These are phyloP conservation scores for Spilogale gracilis DNA, from an alignment of 2,113 vertebrate genomes.

Conservation along the genomic window DNA sequence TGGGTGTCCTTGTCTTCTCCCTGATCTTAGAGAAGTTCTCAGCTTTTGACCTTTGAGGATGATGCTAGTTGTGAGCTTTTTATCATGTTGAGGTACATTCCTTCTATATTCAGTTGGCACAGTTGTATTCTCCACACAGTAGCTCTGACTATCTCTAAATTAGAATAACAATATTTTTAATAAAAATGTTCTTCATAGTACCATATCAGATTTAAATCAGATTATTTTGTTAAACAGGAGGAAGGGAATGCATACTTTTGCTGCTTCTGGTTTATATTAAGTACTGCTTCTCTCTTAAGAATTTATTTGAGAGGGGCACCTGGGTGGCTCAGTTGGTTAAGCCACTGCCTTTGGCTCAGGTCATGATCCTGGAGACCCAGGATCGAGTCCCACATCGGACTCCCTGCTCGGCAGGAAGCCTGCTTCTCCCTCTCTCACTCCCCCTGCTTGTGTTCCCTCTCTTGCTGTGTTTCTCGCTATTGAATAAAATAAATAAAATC, in stretches of 20 bases:
- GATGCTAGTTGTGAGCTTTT: not conserved
- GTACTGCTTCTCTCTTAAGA: not conserved
- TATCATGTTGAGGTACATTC: not conserved
- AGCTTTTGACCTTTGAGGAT: not conserved
- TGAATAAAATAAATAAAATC: too few species aligned
- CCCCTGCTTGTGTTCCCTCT: too few species aligned
- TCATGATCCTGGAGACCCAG: too few species aligned
- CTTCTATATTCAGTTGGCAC: not conserved
- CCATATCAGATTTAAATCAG: not conserved
- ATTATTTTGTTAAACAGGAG: slow-evolving; percentile 6
- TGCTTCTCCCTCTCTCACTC: too few species aligned
- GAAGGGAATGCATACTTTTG: not conserved
- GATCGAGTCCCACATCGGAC: too few species aligned
- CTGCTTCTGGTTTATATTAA: not conserved
- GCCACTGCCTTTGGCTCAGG: too few species aligned
- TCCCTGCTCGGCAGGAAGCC: too few species aligned
- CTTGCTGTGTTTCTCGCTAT: too few species aligned
- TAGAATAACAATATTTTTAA: not conserved
- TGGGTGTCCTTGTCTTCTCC: not conserved
- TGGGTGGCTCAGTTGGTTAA: too few species aligned
- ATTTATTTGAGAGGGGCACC: not conserved
- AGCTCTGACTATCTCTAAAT: not conserved
- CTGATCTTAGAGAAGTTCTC: not conserved
- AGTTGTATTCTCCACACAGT: not conserved
- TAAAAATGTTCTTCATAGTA: slow-evolving; percentile 36